phyloP scores from a whole-genome alignment of 2,113 vertebrate species.

The Saguinus imperator region DNA sequence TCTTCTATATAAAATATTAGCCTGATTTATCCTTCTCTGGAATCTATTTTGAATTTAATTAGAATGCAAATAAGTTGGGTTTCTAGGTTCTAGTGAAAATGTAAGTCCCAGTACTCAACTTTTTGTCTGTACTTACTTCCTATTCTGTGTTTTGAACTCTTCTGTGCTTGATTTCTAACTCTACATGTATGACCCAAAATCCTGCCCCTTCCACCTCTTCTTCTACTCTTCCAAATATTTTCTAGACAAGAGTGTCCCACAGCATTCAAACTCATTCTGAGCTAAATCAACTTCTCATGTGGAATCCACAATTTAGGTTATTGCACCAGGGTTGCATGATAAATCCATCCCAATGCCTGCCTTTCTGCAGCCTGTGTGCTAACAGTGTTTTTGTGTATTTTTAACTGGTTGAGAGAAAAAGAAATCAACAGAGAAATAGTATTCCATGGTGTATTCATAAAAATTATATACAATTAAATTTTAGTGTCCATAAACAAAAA shows the following conservation, averaged over 20 bases:
- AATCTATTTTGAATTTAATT: slow-evolving; percentile 47
- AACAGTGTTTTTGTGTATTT: background rate
- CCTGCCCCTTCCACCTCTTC: background rate
- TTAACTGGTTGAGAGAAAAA: background rate
- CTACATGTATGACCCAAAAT: background rate
- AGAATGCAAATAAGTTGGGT: slow-evolving; percentile 9
- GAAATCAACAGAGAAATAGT: background rate
- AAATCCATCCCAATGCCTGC: background rate
- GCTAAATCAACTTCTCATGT: background rate
- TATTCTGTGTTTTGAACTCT: background rate
- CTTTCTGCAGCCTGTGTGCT: background rate
- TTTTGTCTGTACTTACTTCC: background rate
- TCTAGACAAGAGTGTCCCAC: background rate
- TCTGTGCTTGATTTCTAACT: background rate
- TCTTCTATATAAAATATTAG: slow-evolving; percentile 17
- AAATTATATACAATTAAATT: background rate
- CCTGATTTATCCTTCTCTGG: background rate
- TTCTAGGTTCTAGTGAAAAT: slow-evolving; percentile 33
- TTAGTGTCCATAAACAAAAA: background rate
- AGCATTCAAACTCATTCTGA: background rate
- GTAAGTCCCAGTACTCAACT: background rate
- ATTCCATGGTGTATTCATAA: background rate
- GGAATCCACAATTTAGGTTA: background rate
- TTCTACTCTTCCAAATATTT: background rate
- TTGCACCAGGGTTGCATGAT: background rate